Evolutionary conservation across 2,113 vertebrate species (phyloP).

Genomic region (Protobothrops flavoviridis): DNA sequence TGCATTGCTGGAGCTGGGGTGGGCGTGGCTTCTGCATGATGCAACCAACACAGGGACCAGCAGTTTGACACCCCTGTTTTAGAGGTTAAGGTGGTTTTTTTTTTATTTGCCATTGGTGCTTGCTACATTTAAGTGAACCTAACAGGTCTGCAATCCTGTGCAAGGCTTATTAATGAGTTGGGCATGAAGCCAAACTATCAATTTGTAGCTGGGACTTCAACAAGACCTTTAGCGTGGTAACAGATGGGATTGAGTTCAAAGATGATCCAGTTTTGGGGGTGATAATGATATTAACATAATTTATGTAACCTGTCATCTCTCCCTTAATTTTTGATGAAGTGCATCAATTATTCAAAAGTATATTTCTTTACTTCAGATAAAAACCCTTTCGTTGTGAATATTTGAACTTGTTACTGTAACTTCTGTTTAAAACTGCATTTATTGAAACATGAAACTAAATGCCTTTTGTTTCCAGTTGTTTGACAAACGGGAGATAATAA

Average conservation of each 20-base stretch:
- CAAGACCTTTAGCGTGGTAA: constrained; percentile 26
- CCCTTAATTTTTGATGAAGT: background rate
- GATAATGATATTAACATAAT: background rate
- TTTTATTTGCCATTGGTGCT: background rate
- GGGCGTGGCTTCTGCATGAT: too few species aligned
- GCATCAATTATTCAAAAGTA: constrained; percentile 11
- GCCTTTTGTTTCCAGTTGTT: background rate
- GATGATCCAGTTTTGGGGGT: background rate
- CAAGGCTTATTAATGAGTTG: background rate
- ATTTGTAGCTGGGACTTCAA: constrained; percentile 26
- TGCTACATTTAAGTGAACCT: constrained; percentile 6
- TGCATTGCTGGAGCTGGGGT: too few species aligned
- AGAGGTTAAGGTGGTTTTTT: background rate
- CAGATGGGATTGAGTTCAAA: constrained; percentile 18
- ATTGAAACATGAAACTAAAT: constrained; percentile 27
- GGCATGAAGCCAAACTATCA: constrained; percentile 10
- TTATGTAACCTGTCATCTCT: background rate
- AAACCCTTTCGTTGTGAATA: background rate
- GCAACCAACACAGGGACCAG: too few species aligned
- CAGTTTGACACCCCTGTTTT: background rate
- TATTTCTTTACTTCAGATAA: constrained; percentile 2
- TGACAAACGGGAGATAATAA: constrained; percentile 18
- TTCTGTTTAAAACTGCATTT: background rate
- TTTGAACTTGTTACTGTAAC: background rate
- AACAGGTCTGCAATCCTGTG: background rate